Conservation (phyloP, 64 coral and sea anemone genomes). For the Exaiptasia diaphana region DNA sequence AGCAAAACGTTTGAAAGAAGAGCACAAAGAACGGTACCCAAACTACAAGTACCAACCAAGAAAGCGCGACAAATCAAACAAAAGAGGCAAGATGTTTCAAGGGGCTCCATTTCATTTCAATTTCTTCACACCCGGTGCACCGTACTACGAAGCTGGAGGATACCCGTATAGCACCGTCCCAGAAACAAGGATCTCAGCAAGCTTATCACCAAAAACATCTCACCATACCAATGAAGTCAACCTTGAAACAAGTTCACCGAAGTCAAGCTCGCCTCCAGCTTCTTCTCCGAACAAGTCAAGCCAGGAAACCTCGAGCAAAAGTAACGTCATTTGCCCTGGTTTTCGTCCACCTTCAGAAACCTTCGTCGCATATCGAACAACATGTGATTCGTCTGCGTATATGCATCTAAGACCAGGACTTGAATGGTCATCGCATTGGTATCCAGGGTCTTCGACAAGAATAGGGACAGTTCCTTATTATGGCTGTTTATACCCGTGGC, state of each 20-base stretch:
- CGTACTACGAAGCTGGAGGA: constrained; percentile 41
- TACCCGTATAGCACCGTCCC: constrained; percentile 15
- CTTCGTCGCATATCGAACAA: constrained; percentile 53
- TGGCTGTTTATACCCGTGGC: constrained; percentile 54
- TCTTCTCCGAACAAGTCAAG: neutral
- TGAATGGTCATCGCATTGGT: constrained; percentile 56
- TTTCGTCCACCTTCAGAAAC: constrained; percentile 42
- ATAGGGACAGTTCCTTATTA: constrained; percentile 44
- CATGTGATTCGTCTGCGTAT: constrained; percentile 33
- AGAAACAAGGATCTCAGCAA: neutral
- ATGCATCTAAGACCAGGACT: constrained; percentile 47
- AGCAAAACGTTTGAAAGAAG: constrained; percentile 84
- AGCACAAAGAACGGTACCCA: constrained; percentile 85
- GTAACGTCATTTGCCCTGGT: constrained; percentile 10
- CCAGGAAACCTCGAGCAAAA: neutral
- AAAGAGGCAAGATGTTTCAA: constrained; percentile 74
- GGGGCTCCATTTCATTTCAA: constrained; percentile 77
- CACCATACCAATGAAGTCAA: neutral
- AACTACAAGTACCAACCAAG: constrained; percentile 97
- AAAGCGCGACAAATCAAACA: constrained; percentile 89
- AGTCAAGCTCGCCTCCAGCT: neutral
- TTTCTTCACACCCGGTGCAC: constrained; percentile 52
- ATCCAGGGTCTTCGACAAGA: constrained; percentile 18
- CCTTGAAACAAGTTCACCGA: neutral
- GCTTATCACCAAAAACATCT: neutral